Conservation (phyloP, 2,797 vertebrate genomes). For the Heterohyrax brucei region DNA sequence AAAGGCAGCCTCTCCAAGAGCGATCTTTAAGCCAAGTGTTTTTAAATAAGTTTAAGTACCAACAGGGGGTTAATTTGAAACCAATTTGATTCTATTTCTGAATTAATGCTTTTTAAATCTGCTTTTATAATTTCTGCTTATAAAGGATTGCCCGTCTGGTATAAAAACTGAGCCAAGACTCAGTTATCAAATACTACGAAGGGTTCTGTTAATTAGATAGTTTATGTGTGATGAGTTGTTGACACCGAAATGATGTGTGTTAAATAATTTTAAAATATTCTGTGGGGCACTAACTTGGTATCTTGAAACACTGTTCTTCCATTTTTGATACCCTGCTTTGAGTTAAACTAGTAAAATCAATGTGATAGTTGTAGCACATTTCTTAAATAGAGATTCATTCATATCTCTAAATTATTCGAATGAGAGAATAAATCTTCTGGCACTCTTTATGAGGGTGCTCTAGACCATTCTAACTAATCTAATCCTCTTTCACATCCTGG, state of each 20-base stretch:
- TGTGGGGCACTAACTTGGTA: conserved; percentile 90
- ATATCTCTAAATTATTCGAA: conserved; percentile 81
- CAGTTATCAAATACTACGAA: conserved; percentile 93
- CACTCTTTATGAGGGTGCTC: conserved; percentile 74
- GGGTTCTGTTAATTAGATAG: conserved; percentile 94
- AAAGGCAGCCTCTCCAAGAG: conserved; percentile 79
- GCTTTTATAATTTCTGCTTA: conserved; percentile 93
- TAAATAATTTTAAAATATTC: conserved; percentile 94
- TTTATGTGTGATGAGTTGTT: conserved; percentile 93
- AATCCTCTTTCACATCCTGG: conserved; percentile 79
- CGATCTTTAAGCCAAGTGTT: conserved; percentile 74
- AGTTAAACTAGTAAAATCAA: conserved; percentile 89
- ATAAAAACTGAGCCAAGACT: conserved; percentile 93
- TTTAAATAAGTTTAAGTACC: conserved; percentile 81
- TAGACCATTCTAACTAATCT: conserved; percentile 80
- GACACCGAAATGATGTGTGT: conserved; percentile 93
- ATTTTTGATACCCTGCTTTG: conserved; percentile 88
- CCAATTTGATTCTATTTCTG: conserved; percentile 89
- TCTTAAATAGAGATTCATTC: conserved; percentile 87
- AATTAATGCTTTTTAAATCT: conserved; percentile 90
- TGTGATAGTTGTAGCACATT: conserved; percentile 85
- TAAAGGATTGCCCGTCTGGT: conserved; percentile 93
- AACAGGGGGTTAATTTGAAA: conserved; percentile 92
- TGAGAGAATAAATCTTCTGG: conserved; percentile 82
- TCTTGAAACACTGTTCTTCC: conserved; percentile 90